phyloP scores from a whole-genome alignment of 2,113 vertebrate species.

The Dendrocopos noguchii region DNA sequence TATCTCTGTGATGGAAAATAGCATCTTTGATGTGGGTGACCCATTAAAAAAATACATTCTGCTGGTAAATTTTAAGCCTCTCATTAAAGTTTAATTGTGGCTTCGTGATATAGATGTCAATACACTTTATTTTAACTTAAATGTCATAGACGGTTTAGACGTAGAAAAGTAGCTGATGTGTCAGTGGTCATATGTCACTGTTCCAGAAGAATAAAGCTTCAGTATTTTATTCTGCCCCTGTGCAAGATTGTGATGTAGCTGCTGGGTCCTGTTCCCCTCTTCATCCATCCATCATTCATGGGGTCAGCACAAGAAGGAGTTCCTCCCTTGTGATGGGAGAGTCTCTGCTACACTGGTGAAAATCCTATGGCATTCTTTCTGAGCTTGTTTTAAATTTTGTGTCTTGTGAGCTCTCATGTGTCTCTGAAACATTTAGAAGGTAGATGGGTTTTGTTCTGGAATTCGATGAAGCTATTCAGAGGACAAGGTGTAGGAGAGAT shows the following conservation, averaged over 20 bases:
- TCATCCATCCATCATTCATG: background rate
- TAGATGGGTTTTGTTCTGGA: background rate
- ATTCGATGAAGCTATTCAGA: background rate
- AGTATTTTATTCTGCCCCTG: background rate
- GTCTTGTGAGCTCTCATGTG: background rate
- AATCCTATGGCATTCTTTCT: background rate
- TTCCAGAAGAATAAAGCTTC: background rate
- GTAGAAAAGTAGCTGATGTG: slow-evolving; percentile 1
- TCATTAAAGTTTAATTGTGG: background rate
- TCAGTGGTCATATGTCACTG: background rate
- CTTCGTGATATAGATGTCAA: background rate
- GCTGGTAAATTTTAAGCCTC: background rate
- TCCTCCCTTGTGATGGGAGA: background rate
- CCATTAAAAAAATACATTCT: slow-evolving; percentile 24
- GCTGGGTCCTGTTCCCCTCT: background rate
- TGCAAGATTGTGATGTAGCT: background rate
- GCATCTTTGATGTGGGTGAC: slow-evolving; percentile 12
- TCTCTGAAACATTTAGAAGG: background rate
- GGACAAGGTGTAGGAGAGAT: background rate
- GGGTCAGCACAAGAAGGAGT: background rate
- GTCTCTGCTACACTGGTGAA: background rate
- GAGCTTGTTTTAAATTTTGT: background rate
- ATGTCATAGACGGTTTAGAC: background rate
- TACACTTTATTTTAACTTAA: slow-evolving; percentile 21
- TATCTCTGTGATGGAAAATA: background rate